phyloP scores from a whole-genome alignment of 2,797 vertebrate genomes.

The Menidia menidia region DNA sequence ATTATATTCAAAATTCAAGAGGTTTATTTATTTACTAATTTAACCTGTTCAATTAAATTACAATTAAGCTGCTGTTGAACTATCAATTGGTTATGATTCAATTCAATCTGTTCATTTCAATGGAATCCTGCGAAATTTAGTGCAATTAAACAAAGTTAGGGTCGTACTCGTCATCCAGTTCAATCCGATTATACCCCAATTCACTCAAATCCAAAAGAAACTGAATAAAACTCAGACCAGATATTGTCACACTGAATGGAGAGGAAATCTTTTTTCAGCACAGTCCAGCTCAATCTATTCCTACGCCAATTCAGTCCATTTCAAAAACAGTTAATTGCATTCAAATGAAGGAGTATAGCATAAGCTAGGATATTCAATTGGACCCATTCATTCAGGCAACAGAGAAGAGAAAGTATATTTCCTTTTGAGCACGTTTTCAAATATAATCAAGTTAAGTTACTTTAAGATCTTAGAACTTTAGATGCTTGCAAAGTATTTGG shows the following conservation, averaged over 20 bases:
- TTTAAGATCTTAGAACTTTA: no score
- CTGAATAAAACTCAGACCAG: background rate
- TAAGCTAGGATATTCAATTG: background rate
- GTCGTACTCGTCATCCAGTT: background rate
- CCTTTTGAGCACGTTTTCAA: no score
- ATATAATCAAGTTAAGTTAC: no score
- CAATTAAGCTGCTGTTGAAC: no score
- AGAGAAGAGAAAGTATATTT: no score
- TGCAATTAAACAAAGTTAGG: background rate
- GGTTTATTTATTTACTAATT: background rate
- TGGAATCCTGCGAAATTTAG: background rate
- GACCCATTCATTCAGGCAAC: background rate
- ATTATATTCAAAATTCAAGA: no score
- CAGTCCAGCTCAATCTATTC: background rate
- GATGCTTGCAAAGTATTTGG: background rate
- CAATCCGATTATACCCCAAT: background rate
- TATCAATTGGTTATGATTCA: background rate
- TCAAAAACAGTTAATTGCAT: background rate
- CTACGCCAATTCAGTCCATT: background rate
- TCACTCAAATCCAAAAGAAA: background rate
- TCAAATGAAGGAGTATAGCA: background rate
- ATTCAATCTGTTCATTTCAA: background rate
- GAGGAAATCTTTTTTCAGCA: background rate
- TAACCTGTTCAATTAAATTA: background rate
- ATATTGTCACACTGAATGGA: background rate